Conservation (phyloP, 2,888 invertebrate genomes). For the Lomographa bimaculata region DNA sequence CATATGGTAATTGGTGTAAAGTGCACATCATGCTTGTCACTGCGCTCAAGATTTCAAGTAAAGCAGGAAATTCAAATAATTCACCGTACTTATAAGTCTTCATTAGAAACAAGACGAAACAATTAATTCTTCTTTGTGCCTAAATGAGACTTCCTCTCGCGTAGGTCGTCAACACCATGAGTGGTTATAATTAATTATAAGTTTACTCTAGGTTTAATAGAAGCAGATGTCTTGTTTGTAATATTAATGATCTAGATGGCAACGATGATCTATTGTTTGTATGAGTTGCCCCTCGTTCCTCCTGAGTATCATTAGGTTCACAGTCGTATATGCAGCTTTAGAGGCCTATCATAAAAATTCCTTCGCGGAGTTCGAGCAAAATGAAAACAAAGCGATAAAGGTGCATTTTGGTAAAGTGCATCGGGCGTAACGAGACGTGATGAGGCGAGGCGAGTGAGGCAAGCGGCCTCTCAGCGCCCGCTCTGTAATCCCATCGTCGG, state of each 20-base stretch:
- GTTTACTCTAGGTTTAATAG: constrained; percentile 15
- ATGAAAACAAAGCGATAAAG: constrained; percentile 29
- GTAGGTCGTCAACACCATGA: constrained; percentile 9
- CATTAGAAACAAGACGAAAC: constrained; percentile 17
- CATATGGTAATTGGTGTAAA: constrained; percentile 50
- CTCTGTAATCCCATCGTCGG: constrained; percentile 78
- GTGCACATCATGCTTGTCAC: constrained; percentile 55
- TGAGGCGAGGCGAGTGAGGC: constrained; percentile 36
- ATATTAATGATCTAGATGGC: constrained; percentile 15
- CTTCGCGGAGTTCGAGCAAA: constrained; percentile 14
- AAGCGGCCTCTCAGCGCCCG: constrained; percentile 45
- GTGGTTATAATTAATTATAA: constrained; percentile 12
- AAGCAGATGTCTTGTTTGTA: constrained; percentile 18
- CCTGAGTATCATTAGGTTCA: constrained; percentile 12
- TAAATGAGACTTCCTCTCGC: constrained; percentile 20
- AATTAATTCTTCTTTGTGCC: constrained; percentile 12
- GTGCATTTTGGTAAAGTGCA: constrained; percentile 34
- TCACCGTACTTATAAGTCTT: constrained; percentile 18
- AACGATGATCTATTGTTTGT: constrained; percentile 12
- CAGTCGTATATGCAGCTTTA: constrained; percentile 5
- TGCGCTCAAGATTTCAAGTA: constrained; percentile 22
- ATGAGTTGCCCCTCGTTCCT: constrained; percentile 13
- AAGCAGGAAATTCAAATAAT: constrained; percentile 16
- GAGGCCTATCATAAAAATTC: constrained; percentile 8
- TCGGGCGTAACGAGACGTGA: constrained; percentile 51